Evolutionary conservation across 2,888 invertebrate species (phyloP), one percentile per base, ranked within the genome.

Genomic region (Ecdyonurus torrentis): DNA sequence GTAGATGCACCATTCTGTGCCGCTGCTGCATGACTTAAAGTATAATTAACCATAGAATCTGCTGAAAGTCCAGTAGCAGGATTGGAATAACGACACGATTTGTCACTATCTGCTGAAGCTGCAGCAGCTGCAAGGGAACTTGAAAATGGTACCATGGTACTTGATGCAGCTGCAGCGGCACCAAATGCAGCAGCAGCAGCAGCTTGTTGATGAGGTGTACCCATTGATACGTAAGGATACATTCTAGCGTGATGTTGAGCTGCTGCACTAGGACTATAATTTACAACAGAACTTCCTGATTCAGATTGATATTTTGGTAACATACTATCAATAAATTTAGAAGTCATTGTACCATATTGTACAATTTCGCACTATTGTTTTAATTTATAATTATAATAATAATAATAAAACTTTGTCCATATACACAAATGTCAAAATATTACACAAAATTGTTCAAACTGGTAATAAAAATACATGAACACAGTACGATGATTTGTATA

Each of bases 271-370:
- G 71, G 67, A 72, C 66, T 82, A 79, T 77, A 82, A 84, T 78
- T 72, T 65, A 71, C 71, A 53, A 66, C 67, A 50, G 65, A 60
- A 64, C 64, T 65, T 25, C 71, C 72, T 20, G 64, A 60, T 24
- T 61, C 59, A 10, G 66, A 61, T 81, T 83, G 90, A 82, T 93
- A 93, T 84, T 93, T 93, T 74, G 92, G 92, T 81, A 93, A 89
- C 91, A 93, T 92, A 83, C 91, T 91, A 89, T 93, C 92, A 82
- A 93, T 90, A 84, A 92, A 93, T 86, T 92, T 93, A 84, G 91
- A 91, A 85, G 87, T 90, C 92, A 93, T 93, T 84, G 86, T 87
- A 76, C 66, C 67, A 67, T 55, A 52, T 62, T 64, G 63, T 22
- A 59, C 15, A 37, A 10, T 10, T 15, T 10, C 37, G 15, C 37